Percentiles rank a stretch among this genome's conserved stretches.
Evolutionary conservation across 2,888 invertebrate species (phyloP).

Genomic region (Eupithecia abbreviata): DNA sequence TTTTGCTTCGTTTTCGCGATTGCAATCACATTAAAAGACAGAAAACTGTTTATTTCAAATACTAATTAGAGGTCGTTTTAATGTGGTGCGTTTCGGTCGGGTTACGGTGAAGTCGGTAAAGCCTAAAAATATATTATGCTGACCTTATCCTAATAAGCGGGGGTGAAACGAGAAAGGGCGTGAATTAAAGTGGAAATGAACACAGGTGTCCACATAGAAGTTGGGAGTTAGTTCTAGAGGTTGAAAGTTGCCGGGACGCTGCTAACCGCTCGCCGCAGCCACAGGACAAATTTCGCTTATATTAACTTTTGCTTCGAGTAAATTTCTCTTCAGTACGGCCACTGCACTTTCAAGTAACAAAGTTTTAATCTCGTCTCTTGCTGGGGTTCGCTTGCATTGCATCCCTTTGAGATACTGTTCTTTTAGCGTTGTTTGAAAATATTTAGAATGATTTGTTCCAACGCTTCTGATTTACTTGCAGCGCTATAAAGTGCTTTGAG

Average conservation of each 20-base stretch:
- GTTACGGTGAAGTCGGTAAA: conserved; percentile 22
- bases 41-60: conserved; percentile 60
- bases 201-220: conserved; percentile 61
- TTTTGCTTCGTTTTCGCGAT: conserved; percentile 59
- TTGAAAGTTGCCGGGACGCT: conserved; percentile 61
- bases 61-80: conserved; percentile 60
- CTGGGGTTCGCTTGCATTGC: conserved; percentile 51
- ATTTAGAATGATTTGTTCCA: conserved; percentile 37
- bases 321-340: conserved; percentile 76
- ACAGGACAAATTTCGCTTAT: conserved; percentile 80
- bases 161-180: conserved; percentile 43
- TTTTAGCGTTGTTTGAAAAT: conserved; percentile 45
- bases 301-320: conserved; percentile 80
- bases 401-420: conserved; percentile 44
- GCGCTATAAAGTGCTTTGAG: conserved; percentile 17
- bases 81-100: conserved; percentile 38
- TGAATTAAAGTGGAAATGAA: conserved; percentile 53
- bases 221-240: conserved; percentile 60
- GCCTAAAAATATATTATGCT: conserved; percentile 16
- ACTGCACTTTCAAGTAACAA: conserved; percentile 77
- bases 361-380: conserved; percentile 76
- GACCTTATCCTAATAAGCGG: conserved; percentile 41
- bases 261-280: conserved; percentile 71
- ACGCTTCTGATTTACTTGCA: conserved; percentile 22
- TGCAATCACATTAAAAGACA: conserved; percentile 56